Percentiles rank a stretch among this genome's conserved stretches.
These are phyloP conservation scores for Tipula helvola DNA, from an alignment of 2,888 invertebrate species.

Conservation along the genomic window DNA sequence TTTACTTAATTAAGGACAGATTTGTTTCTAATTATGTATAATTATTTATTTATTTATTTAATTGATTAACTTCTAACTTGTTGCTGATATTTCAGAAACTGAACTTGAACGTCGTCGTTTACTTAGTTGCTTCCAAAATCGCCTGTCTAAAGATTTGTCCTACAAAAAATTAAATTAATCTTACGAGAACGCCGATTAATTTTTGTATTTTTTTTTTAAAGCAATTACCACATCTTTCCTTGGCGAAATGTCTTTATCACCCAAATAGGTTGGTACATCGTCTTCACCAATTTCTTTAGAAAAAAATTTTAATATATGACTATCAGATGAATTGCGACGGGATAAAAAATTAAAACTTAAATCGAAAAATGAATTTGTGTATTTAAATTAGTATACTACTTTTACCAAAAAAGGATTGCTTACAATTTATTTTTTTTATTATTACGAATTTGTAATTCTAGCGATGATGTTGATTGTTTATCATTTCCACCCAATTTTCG, in stretches of 20 bases:
- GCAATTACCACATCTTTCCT: conserved; percentile 33
- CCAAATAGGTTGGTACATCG: conserved; percentile 7
- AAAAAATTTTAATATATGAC: conserved; percentile 27
- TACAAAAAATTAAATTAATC: conserved; percentile 30
- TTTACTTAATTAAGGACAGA: neutral
- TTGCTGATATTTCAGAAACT: conserved; percentile 33
- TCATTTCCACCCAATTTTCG: neutral
- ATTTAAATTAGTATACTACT: neutral
- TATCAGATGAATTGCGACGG: conserved; percentile 31
- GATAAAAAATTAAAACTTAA: conserved; percentile 33
- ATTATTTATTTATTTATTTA: neutral
- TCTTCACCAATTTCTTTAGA: conserved; percentile 23
- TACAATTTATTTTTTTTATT: conserved; percentile 15
- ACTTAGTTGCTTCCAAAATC: conserved; percentile 69
- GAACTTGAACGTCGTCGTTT: conserved; percentile 50
- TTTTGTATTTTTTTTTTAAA: neutral
- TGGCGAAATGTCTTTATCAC: conserved; percentile 24
- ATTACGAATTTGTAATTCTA: neutral
- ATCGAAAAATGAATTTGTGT: neutral
- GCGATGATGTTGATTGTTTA: neutral
- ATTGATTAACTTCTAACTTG: neutral
- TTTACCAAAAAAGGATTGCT: neutral
- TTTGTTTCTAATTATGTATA: neutral
- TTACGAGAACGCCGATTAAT: neutral
- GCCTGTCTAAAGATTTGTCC: conserved; percentile 64